phyloP scores from a whole-genome alignment of 2,797 vertebrate species.

The Gymnoscopelus braueri region DNA sequence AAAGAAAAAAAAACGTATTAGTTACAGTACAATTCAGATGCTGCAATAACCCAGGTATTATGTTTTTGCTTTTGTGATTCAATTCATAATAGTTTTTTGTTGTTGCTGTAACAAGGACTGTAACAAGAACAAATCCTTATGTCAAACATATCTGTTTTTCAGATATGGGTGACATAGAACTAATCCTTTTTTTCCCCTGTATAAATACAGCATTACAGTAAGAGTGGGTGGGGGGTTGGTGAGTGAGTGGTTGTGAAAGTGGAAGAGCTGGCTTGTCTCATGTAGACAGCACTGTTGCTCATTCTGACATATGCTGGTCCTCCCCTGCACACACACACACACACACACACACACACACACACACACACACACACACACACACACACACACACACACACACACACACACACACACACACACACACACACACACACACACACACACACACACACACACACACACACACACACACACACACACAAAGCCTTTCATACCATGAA shows the following conservation, averaged over 20 bases:
- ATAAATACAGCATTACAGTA: neutral
- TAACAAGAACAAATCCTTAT: too few relatives aligned
- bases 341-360: constrained; percentile 6
- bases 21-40: too few relatives aligned
- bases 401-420: constrained; percentile 13
- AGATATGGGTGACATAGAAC: neutral
- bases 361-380: constrained; percentile 11
- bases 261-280: constrained; percentile 59
- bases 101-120: too few relatives aligned
- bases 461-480: constrained; percentile 5
- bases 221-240: constrained; percentile 10
- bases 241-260: constrained; percentile 38
- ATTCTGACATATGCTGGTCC: constrained; percentile 57
- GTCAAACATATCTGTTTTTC: too few relatives aligned
- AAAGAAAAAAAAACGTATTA: too few relatives aligned
- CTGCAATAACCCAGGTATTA: too few relatives aligned
- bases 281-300: constrained; percentile 58
- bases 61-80: too few relatives aligned
- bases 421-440: neutral
- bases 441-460: constrained; percentile 1
- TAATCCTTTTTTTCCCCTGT: neutral
- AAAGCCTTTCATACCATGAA: too few relatives aligned
- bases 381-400: constrained; percentile 16
- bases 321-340: constrained; percentile 29
- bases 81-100: too few relatives aligned